Evolutionary conservation across 2,797 vertebrate species (phyloP), one percentile per base, ranked within the genome.

Genomic region (Enteromius paludinosus): DNA sequence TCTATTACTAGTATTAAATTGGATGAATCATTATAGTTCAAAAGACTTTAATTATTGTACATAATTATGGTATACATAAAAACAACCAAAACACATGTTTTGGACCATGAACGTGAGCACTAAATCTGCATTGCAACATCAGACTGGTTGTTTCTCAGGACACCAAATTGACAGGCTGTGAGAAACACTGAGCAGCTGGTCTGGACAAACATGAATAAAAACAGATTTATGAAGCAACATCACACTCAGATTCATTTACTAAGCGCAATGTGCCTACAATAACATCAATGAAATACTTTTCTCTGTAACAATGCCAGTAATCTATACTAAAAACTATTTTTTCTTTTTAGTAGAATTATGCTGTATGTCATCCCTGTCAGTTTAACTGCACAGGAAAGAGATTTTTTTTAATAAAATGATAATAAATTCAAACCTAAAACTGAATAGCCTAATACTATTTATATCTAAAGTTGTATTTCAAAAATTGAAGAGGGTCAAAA

Each of bases 141-240:
- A 83, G 43, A 33, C 62, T 49, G 77, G n/a, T 68, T 62, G 71
- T 85, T 87, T 87, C 84, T 83, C 76, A 82, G 68, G 73, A 82
- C 47, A 43, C 35, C 43, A 61, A 76, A 79, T 47, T 78, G 85
- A 84, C 82, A 56, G 71, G 33, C 84, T 86, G 79, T 52, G 72
- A 82, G 80, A 78, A 87, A 71, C 84, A 91, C 62, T 88, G 85
- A 89, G 85, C 90, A 91, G 89, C 90, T 92, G 90, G 86, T 78
- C 71, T 78, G 81, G 62, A 87, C 79, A 64, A 68, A 77, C 65
- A 72, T 84, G 84, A 90, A 90, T 87, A 86, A 90, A 90, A 92
- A 93, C 88, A 89, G 64, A 80, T 89, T 90, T 87, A 83, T 75
- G 80, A 45, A 54, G 54, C 79, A 78, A 72, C 68, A 75, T 65